Evolutionary conservation across 2,888 invertebrate genomes (phyloP).

Genomic region (Hypsopygia costalis): DNA sequence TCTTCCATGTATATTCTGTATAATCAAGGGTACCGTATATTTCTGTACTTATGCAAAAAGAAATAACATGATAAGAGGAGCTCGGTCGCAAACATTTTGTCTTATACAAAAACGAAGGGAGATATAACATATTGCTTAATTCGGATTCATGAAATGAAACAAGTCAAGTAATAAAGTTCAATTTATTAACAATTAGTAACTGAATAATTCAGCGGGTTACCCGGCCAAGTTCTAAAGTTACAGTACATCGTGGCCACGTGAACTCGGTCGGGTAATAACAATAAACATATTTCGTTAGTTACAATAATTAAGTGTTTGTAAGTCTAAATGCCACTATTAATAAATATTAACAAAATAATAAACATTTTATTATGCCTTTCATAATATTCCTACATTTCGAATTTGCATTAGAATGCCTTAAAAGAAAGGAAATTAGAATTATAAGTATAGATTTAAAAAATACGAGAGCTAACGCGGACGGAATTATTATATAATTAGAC

Average conservation of each 20-base stretch:
- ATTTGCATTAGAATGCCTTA: constrained; percentile 30
- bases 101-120: no score
- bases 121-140: no score
- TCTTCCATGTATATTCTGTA: no score
- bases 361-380: constrained; percentile 55
- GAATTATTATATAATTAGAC: no score
- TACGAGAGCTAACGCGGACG: no score
- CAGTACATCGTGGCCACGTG: constrained; percentile 19
- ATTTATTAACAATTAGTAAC: constrained; percentile 80
- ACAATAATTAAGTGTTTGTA: constrained; percentile 55
- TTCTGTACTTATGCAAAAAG: no score
- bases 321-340: constrained; percentile 58
- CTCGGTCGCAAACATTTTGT: no score
- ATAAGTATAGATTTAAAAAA: no score
- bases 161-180: constrained; percentile 54
- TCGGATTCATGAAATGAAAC: constrained; percentile 44
- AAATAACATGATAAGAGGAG: no score
- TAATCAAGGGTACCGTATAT: no score
- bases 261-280: constrained; percentile 56
- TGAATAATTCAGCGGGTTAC: constrained; percentile 53
- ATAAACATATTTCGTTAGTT: constrained; percentile 67
- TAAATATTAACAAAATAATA: constrained; percentile 71
- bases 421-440: background rate
- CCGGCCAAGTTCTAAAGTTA: constrained; percentile 32
- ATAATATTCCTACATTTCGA: constrained; percentile 24